Percentiles rank a stretch among this genome's conserved stretches.
Conservation (phyloP, 2,888 invertebrate species). For the Cecidostiba fungosa region DNA sequence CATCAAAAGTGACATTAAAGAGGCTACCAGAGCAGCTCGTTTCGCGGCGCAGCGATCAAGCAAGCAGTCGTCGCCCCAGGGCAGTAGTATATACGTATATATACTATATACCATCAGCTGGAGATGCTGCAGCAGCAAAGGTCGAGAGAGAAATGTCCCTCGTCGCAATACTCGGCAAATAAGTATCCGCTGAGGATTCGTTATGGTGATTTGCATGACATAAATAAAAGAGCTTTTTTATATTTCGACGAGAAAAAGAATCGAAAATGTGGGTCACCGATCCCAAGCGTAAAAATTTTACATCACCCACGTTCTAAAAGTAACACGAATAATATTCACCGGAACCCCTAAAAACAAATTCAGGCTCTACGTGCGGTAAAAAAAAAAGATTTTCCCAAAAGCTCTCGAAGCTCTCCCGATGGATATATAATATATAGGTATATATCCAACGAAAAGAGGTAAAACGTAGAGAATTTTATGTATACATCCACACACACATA, state of each 20-base stretch:
- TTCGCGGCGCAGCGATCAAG: conserved; percentile 9
- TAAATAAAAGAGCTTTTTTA: too few relatives aligned
- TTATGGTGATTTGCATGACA: too few relatives aligned
- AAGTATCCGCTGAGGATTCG: conserved; percentile 8
- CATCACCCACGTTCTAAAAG: not conserved
- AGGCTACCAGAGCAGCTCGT: not conserved
- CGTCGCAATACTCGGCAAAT: not conserved
- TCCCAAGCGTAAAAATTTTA: not conserved
- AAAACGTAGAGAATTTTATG: conserved; percentile 36
- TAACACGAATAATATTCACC: not conserved
- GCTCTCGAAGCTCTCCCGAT: not conserved
- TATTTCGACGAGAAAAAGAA: not conserved
- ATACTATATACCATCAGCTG: not conserved
- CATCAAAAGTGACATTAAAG: conserved; percentile 22
- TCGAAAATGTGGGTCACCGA: not conserved
- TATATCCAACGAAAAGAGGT: not conserved
- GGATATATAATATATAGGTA: too few relatives aligned
- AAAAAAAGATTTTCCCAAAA: conserved; percentile 33
- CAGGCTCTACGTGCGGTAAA: not conserved
- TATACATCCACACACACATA: not conserved
- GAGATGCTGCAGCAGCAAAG: not conserved
- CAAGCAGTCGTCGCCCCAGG: not conserved
- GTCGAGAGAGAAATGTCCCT: not conserved
- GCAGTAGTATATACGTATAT: not conserved
- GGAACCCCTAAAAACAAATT: not conserved